Evolutionary conservation across 2,888 invertebrate genomes (phyloP).

Genomic region (Lepeophtheirus nordmannii): DNA sequence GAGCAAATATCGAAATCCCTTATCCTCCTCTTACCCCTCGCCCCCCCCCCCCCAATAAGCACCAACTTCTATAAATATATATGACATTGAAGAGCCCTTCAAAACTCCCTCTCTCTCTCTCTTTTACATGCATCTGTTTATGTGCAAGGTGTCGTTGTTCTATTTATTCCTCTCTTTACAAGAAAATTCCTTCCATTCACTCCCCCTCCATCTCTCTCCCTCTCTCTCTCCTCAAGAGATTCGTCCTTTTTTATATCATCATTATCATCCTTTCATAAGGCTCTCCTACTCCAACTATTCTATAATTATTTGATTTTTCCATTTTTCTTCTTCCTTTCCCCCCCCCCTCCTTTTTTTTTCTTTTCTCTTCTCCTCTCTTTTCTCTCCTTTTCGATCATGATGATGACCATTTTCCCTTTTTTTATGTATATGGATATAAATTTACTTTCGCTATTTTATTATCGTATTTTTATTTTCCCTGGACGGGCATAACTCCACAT

Average conservation of each 20-base stretch:
- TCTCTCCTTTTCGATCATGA: conserved; percentile 3
- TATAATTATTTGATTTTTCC: neutral
- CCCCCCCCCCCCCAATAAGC: too few relatives aligned
- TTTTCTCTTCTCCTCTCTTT: neutral
- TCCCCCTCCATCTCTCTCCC: neutral
- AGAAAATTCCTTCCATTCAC: neutral
- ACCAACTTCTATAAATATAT: too few relatives aligned
- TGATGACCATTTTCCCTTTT: too few relatives aligned
- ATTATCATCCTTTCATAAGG: neutral
- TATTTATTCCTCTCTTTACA: neutral
- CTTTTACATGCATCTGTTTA: neutral
- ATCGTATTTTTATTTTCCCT: too few relatives aligned
- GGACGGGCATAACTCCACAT: too few relatives aligned
- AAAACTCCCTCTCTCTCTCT: too few relatives aligned
- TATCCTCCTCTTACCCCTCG: too few relatives aligned
- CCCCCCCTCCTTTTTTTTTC: neutral
- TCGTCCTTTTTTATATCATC: conserved; percentile 9
- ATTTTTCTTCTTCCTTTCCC: too few relatives aligned
- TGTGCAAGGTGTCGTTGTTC: neutral
- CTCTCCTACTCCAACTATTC: neutral
- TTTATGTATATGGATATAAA: too few relatives aligned
- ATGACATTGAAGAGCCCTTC: too few relatives aligned
- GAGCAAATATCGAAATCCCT: too few relatives aligned
- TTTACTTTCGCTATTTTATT: too few relatives aligned
- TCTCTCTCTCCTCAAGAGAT: conserved; percentile 10